Evolutionary conservation across 2,797 vertebrate genomes (phyloP), one percentile per base, ranked within the genome.

Genomic region (Melanotaenia parkinsoni): DNA sequence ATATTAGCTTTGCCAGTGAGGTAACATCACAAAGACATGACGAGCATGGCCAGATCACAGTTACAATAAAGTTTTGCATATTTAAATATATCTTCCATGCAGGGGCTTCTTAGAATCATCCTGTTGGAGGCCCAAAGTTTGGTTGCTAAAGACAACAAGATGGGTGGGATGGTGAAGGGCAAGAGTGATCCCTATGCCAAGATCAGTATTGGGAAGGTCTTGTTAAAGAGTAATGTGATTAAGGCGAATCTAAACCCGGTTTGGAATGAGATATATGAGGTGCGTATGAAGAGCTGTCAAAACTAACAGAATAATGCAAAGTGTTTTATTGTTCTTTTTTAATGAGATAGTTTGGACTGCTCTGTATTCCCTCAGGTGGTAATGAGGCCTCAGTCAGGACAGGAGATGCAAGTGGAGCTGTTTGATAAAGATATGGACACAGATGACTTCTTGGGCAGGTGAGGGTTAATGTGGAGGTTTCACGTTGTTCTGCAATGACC

Each of bases 361-460:
- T 65, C 18, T 66, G 32, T 67, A 13, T 18, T 77, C 28, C 37
- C 10, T 18, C 83, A 98, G 97, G 90, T 93, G 59, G 91, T 97
- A 47, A 89, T 97, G 84, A 92, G 81, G 56, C 86, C 95, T 40
- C 72, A 95, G 78, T 83, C 95, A 3, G 95, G 94, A 64, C 94
- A 96, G 79, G 95, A 96, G 5, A 84, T 97, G 14, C 92, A 95
- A 24, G 83, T 96, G n/a, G 95, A 96, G 24, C 87, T 97, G 57
- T 96, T 93, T 70, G 97, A 98, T 82, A 96, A 97, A 90, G 97
- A 97, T 86, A 83, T 98, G 72, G 96, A 97, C 82, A 95, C 93
- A 85, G 97, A 98, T n/a, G 97, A 98, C 81, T 96, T 96, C 88
- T 88, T 98, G 86, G 97, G 97, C 86, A 95, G 96, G 96, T 97